Evolutionary conservation across 2,797 vertebrate species (phyloP), one percentile per base, ranked within the genome.

Genomic region (Lacerta viridis): DNA sequence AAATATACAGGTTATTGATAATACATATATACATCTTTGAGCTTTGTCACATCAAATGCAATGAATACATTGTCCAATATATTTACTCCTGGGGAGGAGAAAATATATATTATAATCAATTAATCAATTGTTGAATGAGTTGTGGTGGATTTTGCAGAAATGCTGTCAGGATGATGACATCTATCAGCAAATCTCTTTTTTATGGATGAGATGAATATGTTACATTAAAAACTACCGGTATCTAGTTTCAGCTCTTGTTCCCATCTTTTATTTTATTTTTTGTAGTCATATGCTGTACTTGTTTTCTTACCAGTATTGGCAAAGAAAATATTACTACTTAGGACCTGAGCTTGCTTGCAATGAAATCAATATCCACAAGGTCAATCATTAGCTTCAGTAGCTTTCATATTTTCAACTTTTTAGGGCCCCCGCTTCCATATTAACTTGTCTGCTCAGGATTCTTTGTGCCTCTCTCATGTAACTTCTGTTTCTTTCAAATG

Each of bases 61-160:
- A 72, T 89, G 93, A 91, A 93, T 91, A 85, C 84, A 69, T 94
- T 94, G 78, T 20, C 88, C 86, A 80, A 79, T 85, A 77, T 90
- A 91, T 91, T 92, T 71, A 59, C 84, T 90, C 84, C 68, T n/a
- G 74, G 78, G 66, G 46, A 66, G 82, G 85, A 82, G 75, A 82
- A 85, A 75, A 86, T 82, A 89, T 64, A 64, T 91, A 87, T 90
- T 85, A 83, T 84, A 66, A 15, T 78, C 91, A 91, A 87, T 74
- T 82, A 86, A 89, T 86, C 84, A 89, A 41, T 27, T 90, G 90
- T 78, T 87, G 89, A 88, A 84, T 90, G 82, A 88, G 20, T 91
- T 90, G 82, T 90, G 89, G 82, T 91, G 90, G 83, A 80, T 92
- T 83, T 79, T 91, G 86, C 46, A 84, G 87, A 84, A 50, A 75